Evolutionary conservation across 2,113 vertebrate genomes (phyloP).

Genomic region (Phyllostomus hastatus): DNA sequence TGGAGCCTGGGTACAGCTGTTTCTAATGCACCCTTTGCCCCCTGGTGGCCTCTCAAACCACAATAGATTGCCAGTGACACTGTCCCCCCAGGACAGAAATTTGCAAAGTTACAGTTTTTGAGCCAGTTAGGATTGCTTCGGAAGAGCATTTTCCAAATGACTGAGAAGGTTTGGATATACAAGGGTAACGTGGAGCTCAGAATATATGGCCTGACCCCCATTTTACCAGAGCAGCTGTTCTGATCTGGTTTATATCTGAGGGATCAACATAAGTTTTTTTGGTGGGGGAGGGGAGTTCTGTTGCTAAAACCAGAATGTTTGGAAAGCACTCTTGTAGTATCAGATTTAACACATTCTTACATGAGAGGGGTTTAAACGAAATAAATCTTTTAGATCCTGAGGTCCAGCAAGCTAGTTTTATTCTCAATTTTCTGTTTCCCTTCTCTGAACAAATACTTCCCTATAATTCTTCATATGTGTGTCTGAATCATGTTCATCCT

Average conservation of each 20-base stretch:
- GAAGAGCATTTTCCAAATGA: not conserved
- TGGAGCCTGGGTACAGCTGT: conserved; percentile 34
- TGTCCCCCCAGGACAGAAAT: not conserved
- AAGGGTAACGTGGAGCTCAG: not conserved
- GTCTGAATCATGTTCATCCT: not conserved
- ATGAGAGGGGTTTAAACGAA: not conserved
- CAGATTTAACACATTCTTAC: not conserved
- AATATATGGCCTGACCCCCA: not conserved
- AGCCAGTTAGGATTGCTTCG: not conserved
- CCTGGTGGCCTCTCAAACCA: not conserved
- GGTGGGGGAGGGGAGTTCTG: not conserved
- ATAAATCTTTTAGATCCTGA: not conserved
- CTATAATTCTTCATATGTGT: not conserved
- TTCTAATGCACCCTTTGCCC: not conserved
- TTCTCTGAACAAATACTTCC: not conserved
- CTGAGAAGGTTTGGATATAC: not conserved
- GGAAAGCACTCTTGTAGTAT: not conserved
- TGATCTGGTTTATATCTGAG: conserved; percentile 31
- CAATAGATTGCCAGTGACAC: not conserved
- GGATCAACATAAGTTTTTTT: not conserved
- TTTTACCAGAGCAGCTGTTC: conserved; percentile 31
- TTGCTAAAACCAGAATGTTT: conserved; percentile 19
- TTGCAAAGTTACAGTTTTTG: not conserved
- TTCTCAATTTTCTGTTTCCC: not conserved
- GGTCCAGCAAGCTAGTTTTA: not conserved